These are phyloP conservation scores for Chydorus sphaericus DNA, from an alignment of 2,888 invertebrate genomes.

Conservation along the genomic window DNA sequence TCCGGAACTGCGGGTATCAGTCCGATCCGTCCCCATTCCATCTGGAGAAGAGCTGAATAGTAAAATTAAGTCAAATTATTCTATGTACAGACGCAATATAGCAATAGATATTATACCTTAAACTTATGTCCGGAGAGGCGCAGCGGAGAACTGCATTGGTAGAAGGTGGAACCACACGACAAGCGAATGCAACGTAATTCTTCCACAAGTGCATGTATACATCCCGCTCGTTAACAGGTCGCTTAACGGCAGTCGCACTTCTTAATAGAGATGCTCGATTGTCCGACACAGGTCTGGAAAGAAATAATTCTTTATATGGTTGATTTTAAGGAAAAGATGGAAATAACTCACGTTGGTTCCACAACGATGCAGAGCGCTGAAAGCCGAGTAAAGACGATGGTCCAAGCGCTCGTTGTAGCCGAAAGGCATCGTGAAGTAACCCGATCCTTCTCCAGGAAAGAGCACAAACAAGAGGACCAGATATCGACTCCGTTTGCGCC, in stretches of 20 bases:
- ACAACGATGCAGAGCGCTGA: conserved; percentile 82
- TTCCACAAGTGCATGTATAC: conserved; percentile 94
- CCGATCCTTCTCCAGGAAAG: conserved; percentile 68
- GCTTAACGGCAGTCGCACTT: conserved; percentile 70
- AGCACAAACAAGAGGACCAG: conserved; percentile 80
- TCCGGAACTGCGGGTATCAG: conserved; percentile 36
- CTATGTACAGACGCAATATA: not conserved
- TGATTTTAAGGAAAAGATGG: not conserved
- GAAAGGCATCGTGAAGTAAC: conserved; percentile 70
- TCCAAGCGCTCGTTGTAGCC: conserved; percentile 86
- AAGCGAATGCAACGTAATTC: conserved; percentile 92
- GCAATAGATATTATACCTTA: conserved; percentile 48
- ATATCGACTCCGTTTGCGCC: conserved; percentile 58
- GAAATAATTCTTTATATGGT: not conserved
- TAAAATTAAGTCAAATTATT: conserved; percentile 12
- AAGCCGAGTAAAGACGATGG: conserved; percentile 78
- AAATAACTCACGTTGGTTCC: conserved; percentile 51
- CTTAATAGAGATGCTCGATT: conserved; percentile 86
- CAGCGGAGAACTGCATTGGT: conserved; percentile 75
- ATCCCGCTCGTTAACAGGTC: conserved; percentile 83
- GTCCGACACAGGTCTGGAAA: conserved; percentile 63
- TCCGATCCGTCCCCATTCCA: conserved; percentile 65
- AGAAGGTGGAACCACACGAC: conserved; percentile 84
- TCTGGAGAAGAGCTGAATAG: conserved; percentile 72
- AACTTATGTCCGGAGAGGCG: conserved; percentile 78